Conservation (phyloP, 2,888 invertebrate species). For the Microchrysa polita region DNA sequence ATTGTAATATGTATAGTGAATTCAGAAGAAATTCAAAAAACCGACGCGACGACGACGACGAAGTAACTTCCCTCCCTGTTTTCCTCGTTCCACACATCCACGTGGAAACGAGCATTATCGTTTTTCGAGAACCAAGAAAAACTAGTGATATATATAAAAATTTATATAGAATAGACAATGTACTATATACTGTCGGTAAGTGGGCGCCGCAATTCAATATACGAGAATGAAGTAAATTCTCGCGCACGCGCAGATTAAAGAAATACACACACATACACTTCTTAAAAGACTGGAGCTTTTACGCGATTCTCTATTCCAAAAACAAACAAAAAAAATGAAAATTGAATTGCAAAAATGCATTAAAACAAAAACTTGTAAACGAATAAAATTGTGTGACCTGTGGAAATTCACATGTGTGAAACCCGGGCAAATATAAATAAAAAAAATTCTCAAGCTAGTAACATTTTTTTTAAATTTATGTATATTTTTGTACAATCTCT, state of each 20-base stretch:
- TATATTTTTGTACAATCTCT: slow-evolving; percentile 5
- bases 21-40: slow-evolving; percentile 2
- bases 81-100: slow-evolving; percentile 5
- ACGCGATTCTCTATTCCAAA: slow-evolving; percentile 35
- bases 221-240: slow-evolving; percentile 7
- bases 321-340: no score
- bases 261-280: no score
- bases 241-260: no score
- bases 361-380: slow-evolving; percentile 20
- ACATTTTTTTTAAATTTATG: slow-evolving; percentile 14
- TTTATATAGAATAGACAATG: slow-evolving; percentile 17
- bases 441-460: slow-evolving; percentile 23
- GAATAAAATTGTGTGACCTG: background rate
- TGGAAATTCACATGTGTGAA: background rate
- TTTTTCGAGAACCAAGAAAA: slow-evolving; percentile 12
- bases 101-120: background rate
- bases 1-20: slow-evolving; percentile 38
- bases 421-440: background rate
- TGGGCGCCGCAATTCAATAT: slow-evolving; percentile 17
- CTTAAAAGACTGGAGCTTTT: slow-evolving; percentile 39
- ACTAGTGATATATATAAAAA: slow-evolving; percentile 26
- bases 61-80: background rate
- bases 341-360: slow-evolving; percentile 25
- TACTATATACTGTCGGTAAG: slow-evolving; percentile 34
- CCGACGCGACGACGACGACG: slow-evolving; percentile 22